Base-by-base conservation (phyloP, 2,113 vertebrate species). In the Psephotus haematonotus region DNA sequence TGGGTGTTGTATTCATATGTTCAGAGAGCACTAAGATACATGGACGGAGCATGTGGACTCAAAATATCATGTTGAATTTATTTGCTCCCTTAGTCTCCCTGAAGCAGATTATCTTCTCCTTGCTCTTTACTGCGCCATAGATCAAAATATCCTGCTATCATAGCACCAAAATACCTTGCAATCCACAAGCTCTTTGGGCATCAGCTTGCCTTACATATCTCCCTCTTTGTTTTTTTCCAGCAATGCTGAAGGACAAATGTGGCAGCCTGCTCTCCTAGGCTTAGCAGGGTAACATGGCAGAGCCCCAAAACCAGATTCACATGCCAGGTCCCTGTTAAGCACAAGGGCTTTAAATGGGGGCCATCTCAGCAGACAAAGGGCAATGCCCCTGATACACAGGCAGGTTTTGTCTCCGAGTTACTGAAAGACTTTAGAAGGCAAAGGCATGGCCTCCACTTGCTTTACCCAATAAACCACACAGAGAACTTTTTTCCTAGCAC, bases 361-460 rank as follows among this genome's bases (percentile, higher is more conserved):
- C 23, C 43, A 9, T 67, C 43, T 39, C 23, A 46, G 37, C 31
- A 76, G 55, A 44, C 1, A 10, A 84, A 75, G 15, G 12, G 9
- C 13, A 25, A 1, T 16, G 27, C 2, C 37, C 23, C 18, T 64
- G 39, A 35, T 39, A 17, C 4, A 6, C 28, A 17, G 13, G 7
- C 2, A 6, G 12, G 5, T 47, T 94, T 94, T 76, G 47, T 55
- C 43, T 13, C 24, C 13, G 39, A 5, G 11, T 19, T 52, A 29
- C 49, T 46, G 41, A 67, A 79, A 50, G 37, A 16, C 19, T 77
- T 5, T 0, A 65, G 82, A 75, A 69, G 22, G 33, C 11, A 53
- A 82, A 90, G 12, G 2, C 7, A 39, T 10, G 27, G 33, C 11
- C 13, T 55, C 44, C 2, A 22, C 0, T 0, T 5, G 4, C 20